phyloP scores from a whole-genome alignment of 1,140 invertebrate genomes.

The Bicyclus anynana region DNA sequence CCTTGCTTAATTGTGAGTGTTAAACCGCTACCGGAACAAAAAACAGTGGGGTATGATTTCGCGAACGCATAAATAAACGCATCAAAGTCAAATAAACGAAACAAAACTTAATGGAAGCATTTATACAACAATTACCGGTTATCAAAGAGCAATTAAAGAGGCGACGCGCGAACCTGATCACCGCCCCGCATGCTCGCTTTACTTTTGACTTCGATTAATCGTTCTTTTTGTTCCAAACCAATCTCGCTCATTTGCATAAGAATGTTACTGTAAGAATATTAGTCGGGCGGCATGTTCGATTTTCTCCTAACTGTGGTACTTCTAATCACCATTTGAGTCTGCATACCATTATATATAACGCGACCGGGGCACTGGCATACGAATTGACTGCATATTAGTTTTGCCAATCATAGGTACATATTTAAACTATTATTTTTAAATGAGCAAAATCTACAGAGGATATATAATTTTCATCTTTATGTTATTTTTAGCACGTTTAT shows the following conservation, averaged over 20 bases:
- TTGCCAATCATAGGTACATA: neutral
- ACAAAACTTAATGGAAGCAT: conserved; percentile 56
- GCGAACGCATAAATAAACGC: conserved; percentile 8
- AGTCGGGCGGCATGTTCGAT: conserved; percentile 25
- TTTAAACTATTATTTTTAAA: too few species aligned
- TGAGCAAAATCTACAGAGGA: too few species aligned
- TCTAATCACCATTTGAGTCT: conserved; percentile 9
- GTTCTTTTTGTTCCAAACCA: conserved; percentile 59
- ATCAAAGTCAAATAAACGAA: conserved; percentile 33
- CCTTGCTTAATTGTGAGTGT: too few species aligned
- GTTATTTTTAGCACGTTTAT: too few species aligned
- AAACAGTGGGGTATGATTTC: conserved; percentile 1
- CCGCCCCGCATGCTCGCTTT: conserved; percentile 53
- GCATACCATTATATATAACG: conserved; percentile 9
- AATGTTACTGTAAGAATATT: conserved; percentile 47
- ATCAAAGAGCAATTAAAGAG: conserved; percentile 67
- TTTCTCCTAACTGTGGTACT: conserved; percentile 19
- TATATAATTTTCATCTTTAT: too few species aligned
- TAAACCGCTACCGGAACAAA: neutral
- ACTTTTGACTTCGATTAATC: conserved; percentile 65
- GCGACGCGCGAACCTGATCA: conserved; percentile 50
- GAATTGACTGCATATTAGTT: neutral
- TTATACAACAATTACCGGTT: conserved; percentile 65
- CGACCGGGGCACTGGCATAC: neutral
- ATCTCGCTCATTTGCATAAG: conserved; percentile 61